Base-by-base conservation (phyloP, 2,797 vertebrate genomes). In the Florisuga fusca region DNA sequence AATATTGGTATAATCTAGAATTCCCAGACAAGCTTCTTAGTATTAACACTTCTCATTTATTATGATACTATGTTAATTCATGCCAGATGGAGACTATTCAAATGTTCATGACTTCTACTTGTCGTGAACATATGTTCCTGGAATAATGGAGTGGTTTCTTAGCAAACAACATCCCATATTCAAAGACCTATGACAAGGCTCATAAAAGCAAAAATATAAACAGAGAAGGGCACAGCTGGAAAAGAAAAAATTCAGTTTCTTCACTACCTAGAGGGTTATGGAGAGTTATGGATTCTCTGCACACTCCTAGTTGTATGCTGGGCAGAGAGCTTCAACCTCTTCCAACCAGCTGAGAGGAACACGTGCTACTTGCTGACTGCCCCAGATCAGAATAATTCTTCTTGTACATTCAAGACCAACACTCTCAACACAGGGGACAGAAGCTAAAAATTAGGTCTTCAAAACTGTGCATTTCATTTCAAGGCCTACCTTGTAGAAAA, bases 41-140 rank as follows among this genome's bases (percentile, higher is more conserved):
- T 94, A 91, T 96, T 97, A 96, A 91, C 95, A 96, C 76, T 95
- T 96, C 94, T 94, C 81, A 92, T 96, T 94, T 93, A 95, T 94
- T 90, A 90, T 91, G 92, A 86, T 94, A 71, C 78, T 71, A 90
- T 91, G 92, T 89, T 97, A 95, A 97, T 97, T 95, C 88, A 57
- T 90, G 89, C 94, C 96, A 97, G 96, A 96, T 94, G 93, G 95
- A 95, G 84, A 90, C 81, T 84, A 94, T 95, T 97, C 95, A 96
- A 96, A 94, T 78, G 95, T 95, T 96, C 96, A 95, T 90, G 95
- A 95, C 93, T 96, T 89, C 73, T 85, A 95, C 92, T 97, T 96
- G 93, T 95, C 93, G 93, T 0, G 2, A 97, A 59, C 94, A 94
- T 94, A 96, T 96, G 93, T 68, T 97, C 89, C 84, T 88, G 89